Evolutionary conservation across 2,113 vertebrate genomes (phyloP).

Genomic region (Ondatra zibethicus): DNA sequence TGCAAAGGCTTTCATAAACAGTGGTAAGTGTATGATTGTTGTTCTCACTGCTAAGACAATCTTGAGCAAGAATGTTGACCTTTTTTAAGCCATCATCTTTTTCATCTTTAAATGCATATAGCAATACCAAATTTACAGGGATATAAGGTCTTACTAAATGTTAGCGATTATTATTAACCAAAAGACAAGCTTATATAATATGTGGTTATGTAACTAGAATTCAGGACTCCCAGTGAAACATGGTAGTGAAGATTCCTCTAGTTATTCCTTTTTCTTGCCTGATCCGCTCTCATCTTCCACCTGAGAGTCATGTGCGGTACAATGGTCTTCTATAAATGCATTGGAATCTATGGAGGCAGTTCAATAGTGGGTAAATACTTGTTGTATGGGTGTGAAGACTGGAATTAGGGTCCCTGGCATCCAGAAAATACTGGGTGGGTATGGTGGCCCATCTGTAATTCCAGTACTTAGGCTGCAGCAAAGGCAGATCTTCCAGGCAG

Average conservation of each 20-base stretch:
- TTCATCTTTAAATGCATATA: neutral
- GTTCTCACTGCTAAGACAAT: neutral
- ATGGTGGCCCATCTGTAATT: neutral
- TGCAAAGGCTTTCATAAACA: neutral
- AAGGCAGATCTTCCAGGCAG: neutral
- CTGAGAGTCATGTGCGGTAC: neutral
- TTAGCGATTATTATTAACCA: neutral
- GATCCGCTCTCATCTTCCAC: neutral
- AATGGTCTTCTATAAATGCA: neutral
- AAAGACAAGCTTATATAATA: constrained; percentile 3
- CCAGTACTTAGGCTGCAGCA: neutral
- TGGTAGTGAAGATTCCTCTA: neutral
- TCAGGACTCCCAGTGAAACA: neutral
- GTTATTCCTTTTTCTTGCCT: neutral
- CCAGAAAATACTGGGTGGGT: neutral
- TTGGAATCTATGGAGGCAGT: neutral
- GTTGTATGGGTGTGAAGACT: too few species aligned
- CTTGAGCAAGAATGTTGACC: neutral
- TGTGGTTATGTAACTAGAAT: neutral
- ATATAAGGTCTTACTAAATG: neutral
- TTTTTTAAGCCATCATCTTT: constrained; percentile 15
- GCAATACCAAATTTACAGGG: neutral
- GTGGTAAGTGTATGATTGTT: neutral
- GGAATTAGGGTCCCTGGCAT: too few species aligned
- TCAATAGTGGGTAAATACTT: neutral